Percentiles rank a stretch among this genome's conserved stretches.
Conservation (phyloP, 2,888 invertebrate genomes). For the Philereme transversata region DNA sequence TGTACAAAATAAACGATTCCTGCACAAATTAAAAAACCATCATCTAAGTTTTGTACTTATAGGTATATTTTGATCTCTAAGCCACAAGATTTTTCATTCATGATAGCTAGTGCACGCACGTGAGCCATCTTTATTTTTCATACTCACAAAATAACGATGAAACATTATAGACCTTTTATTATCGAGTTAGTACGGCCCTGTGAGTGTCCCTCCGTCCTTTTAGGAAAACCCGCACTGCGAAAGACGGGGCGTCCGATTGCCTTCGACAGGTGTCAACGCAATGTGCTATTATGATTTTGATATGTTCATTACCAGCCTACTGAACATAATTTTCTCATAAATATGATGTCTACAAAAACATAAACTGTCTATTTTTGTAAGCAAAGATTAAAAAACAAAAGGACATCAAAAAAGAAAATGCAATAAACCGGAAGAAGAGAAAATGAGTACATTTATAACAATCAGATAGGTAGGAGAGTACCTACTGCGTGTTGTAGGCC, state of each 20-base stretch:
- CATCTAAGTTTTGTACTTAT: too few species aligned
- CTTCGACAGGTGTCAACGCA: constrained; percentile 19
- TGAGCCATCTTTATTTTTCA: constrained; percentile 47
- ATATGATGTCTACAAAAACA: background rate
- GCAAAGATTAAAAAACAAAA: too few species aligned
- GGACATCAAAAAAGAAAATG: too few species aligned
- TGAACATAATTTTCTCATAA: background rate
- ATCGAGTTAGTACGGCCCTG: constrained; percentile 59
- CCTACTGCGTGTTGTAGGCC: too few species aligned
- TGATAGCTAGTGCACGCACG: constrained; percentile 32
- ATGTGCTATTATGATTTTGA: constrained; percentile 14
- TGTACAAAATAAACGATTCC: too few species aligned
- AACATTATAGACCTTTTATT: constrained; percentile 63
- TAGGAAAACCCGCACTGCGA: constrained; percentile 32
- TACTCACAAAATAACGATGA: constrained; percentile 49
- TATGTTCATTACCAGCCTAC: constrained; percentile 6
- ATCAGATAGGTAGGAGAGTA: too few species aligned
- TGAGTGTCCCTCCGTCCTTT: constrained; percentile 49
- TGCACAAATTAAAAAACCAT: too few species aligned
- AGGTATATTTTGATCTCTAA: too few species aligned
- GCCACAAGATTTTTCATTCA: constrained; percentile 7
- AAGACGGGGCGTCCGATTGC: constrained; percentile 7
- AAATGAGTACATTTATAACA: too few species aligned
- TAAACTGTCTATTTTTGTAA: background rate
- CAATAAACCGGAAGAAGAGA: too few species aligned